Conservation (phyloP, 2,113 vertebrate species). For the Forbesichthys agassizii region DNA sequence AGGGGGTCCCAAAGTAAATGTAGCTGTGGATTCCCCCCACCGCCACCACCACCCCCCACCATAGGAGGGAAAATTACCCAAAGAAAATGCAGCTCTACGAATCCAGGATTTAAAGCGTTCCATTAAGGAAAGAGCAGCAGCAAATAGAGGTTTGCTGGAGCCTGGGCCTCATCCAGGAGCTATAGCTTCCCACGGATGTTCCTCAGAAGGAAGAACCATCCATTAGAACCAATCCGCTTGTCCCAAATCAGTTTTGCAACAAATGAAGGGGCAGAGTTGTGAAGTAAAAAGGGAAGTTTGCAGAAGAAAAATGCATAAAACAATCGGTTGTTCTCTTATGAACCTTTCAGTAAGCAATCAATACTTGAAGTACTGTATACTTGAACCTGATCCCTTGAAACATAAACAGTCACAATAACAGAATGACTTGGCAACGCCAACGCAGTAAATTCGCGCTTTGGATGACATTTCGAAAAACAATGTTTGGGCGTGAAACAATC, state of each 20-base stretch:
- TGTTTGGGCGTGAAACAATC: too few relatives aligned
- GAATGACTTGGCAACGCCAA: too few relatives aligned
- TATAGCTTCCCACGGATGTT: constrained; percentile 45
- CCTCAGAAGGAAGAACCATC: constrained; percentile 24
- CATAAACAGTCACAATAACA: too few relatives aligned
- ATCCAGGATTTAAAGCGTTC: constrained; percentile 70
- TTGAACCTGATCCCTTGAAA: too few relatives aligned
- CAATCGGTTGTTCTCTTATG: too few relatives aligned
- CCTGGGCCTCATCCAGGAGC: constrained; percentile 65
- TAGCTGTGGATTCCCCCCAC: constrained; percentile 51
- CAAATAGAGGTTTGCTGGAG: constrained; percentile 50
- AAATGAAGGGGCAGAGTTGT: too few relatives aligned
- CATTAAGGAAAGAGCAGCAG: constrained; percentile 51
- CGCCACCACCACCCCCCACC: constrained; percentile 17
- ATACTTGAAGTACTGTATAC: too few relatives aligned
- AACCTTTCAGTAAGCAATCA: too few relatives aligned
- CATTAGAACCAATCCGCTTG: constrained; percentile 21
- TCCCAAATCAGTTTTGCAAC: constrained; percentile 16
- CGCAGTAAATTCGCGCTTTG: too few relatives aligned
- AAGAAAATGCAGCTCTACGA: constrained; percentile 66
- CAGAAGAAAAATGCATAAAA: too few relatives aligned
- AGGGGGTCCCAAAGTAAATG: constrained; percentile 48
- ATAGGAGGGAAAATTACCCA: constrained; percentile 63
- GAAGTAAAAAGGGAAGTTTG: constrained; percentile 5
- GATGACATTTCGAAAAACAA: constrained; percentile 9